Base-by-base conservation (phyloP, 2,888 invertebrate species). In the Gortyna flavago region DNA sequence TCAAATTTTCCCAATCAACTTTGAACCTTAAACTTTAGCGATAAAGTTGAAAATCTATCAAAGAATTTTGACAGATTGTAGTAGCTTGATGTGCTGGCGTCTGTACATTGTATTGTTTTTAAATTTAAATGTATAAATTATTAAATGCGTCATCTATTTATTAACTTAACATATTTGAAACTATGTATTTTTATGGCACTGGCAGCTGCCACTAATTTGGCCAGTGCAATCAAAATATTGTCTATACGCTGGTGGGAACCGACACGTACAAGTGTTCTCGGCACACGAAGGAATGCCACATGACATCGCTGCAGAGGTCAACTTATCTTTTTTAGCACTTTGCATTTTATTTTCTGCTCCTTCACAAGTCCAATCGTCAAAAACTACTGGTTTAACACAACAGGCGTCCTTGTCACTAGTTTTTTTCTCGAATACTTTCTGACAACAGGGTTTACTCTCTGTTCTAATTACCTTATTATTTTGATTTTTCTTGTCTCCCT, bases 141-240 rank as follows among this genome's bases (percentile, higher is more conserved):
- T 32, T 54, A 32, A 57, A 48, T 65, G 16, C 11, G 6, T 21
- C 11, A 35, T 29, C 18, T 13, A 38, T 80, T 69, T 78, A 54
- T 57, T 44, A 64, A 77, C 32, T 35, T 32, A 41, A 11, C 18
- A 16, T 62, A 64, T n/a, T 51, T 41, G 25, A 44, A 51, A 61
- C 16, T 79, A 51, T 4, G 65, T 32, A 13, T 65, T 72, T 72
- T 48, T 65, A 48, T 65, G 11, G 48, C 82, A 81, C 1, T 66
- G 41, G 41, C 59, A 76, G 35, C 18, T 57, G 18, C 77, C 77
- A 25, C 18, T 29, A 11, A 48, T 35, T 65, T 76, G 35, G 29
- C 64, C 65, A 18, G 44, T 76, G 78, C 77, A 77, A 21, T 77
- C 16, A 44, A 51, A 72, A 66, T 79, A 41, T 59, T 73, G 41